Percentiles rank a stretch among this genome's conserved stretches.
Evolutionary conservation across 2,888 invertebrate species (phyloP).

Genomic region (Melinaea menophilus): DNA sequence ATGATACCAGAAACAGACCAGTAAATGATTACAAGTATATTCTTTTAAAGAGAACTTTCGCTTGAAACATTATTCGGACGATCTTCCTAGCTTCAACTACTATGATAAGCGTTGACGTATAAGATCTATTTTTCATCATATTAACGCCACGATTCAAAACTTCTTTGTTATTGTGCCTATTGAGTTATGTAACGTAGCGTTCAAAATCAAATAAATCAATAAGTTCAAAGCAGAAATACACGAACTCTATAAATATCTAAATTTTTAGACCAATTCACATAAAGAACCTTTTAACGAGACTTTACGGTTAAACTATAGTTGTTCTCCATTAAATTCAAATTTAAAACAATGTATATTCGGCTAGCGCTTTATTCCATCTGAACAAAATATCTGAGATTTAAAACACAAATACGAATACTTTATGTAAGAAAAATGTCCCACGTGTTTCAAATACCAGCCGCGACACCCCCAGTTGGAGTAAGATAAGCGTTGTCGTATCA

Average conservation of each 20-base stretch:
- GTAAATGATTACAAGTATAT: no score
- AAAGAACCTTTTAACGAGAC: no score
- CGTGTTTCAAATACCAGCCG: conserved; percentile 3
- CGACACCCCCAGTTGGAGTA: conserved; percentile 9
- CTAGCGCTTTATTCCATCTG: not conserved
- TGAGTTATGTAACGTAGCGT: not conserved
- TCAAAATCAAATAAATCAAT: not conserved
- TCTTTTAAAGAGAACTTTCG: no score
- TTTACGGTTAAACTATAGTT: no score
- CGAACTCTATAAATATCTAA: no score
- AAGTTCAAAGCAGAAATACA: no score
- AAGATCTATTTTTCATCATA: not conserved
- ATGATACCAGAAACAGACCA: no score
- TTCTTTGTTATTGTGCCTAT: not conserved
- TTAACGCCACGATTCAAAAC: not conserved
- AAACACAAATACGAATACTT: conserved; percentile 7
- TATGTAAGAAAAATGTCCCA: conserved; percentile 11
- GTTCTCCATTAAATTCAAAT: no score
- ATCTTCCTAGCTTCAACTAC: no score
- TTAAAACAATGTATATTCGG: not conserved
- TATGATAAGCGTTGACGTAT: no score
- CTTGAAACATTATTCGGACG: no score
- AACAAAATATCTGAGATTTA: conserved; percentile 7
- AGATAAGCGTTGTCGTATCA: conserved; percentile 7
- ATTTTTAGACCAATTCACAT: no score